These are phyloP conservation scores for Monopis laevigella DNA, from an alignment of 2,888 invertebrate species.

Conservation along the genomic window DNA sequence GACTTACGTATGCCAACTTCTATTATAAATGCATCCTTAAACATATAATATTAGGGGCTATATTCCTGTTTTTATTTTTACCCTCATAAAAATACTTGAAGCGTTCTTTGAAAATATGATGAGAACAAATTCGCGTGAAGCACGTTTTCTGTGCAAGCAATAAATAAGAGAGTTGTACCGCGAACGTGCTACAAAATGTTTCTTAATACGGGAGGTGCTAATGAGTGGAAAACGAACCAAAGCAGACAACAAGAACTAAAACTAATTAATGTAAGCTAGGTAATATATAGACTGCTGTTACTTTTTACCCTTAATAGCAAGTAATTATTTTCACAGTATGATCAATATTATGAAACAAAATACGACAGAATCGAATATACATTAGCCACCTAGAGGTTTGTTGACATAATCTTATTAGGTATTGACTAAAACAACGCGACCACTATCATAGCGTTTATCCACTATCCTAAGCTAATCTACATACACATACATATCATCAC, in stretches of 20 bases:
- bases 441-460: too few species aligned
- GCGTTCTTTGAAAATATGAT: constrained; percentile 55
- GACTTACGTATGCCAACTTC: neutral
- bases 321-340: too few species aligned
- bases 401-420: too few species aligned
- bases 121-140: constrained; percentile 65
- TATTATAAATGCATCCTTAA: constrained; percentile 29
- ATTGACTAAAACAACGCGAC: too few species aligned
- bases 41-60: constrained; percentile 24
- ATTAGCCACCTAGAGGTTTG: too few species aligned
- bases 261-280: too few species aligned
- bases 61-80: constrained; percentile 24
- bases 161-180: constrained; percentile 45
- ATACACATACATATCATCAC: too few species aligned
- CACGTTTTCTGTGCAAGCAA: constrained; percentile 61
- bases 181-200: constrained; percentile 12
- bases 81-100: constrained; percentile 35
- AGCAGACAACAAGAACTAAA: neutral
- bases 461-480: too few species aligned
- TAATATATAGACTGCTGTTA: too few species aligned
- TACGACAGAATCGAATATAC: too few species aligned
- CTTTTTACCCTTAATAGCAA: too few species aligned
- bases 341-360: too few species aligned
- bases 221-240: neutral
- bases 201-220: constrained; percentile 12